phyloP scores from a whole-genome alignment of 2,113 vertebrate species.

The Crotalus tigris region DNA sequence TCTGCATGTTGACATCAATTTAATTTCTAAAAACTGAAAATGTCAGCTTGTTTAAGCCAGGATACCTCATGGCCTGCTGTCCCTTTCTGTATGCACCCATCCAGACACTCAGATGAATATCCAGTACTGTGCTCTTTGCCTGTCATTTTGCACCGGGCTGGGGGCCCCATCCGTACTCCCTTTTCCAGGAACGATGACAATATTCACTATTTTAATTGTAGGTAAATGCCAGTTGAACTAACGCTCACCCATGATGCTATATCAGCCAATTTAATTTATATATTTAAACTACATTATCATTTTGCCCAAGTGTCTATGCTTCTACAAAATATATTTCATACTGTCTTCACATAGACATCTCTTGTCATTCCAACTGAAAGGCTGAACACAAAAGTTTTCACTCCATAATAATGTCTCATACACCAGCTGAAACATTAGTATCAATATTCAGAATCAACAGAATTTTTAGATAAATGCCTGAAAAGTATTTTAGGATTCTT shows the following conservation, averaged over 20 bases:
- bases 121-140: background rate
- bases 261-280: background rate
- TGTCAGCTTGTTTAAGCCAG: background rate
- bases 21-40: background rate
- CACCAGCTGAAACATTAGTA: background rate
- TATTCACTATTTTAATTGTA: background rate
- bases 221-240: background rate
- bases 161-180: background rate
- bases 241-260: background rate
- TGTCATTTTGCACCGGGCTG: background rate
- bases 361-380: background rate
- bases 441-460: background rate
- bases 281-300: background rate
- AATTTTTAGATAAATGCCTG: background rate
- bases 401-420: background rate
- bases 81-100: background rate
- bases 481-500: slow-evolving; percentile 6
- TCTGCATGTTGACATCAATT: too few species aligned
- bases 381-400: background rate
- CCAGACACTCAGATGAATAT: background rate
- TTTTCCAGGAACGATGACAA: background rate
- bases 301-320: background rate
- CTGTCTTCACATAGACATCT: background rate
- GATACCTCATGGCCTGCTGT: background rate
- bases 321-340: background rate